Evolutionary conservation across 92 coral and sea anemone genomes (phyloP).

Genomic region (Heliopora coerulea): DNA sequence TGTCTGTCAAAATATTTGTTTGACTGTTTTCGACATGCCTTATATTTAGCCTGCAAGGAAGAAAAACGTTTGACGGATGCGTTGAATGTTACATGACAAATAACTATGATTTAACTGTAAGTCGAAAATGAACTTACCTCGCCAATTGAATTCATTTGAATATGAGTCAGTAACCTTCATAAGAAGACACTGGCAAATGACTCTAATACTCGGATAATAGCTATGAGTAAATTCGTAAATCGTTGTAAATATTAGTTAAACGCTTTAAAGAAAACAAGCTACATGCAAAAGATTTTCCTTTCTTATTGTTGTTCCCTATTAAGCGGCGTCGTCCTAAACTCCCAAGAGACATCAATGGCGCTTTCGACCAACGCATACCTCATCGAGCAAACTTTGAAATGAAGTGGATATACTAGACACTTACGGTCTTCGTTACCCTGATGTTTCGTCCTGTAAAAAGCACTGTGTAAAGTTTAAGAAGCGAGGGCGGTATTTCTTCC

Average conservation of each 20-base stretch:
- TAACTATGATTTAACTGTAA: no score
- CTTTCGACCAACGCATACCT: constrained; percentile 25
- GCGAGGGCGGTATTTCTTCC: not conserved
- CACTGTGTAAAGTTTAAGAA: no score
- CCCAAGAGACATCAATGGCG: constrained; percentile 17
- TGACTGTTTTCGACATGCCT: no score
- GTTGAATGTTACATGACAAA: no score
- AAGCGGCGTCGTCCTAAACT: constrained; percentile 27
- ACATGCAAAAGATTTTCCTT: not conserved
- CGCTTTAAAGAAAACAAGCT: constrained; percentile 12
- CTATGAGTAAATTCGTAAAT: constrained; percentile 28
- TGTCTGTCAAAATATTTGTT: no score
- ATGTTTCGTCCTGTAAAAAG: no score
- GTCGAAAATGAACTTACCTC: not conserved
- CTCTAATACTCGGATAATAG: no score
- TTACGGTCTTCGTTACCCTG: no score
- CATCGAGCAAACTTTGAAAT: no score
- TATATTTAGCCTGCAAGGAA: no score
- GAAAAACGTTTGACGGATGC: no score
- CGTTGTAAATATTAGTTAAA: constrained; percentile 2
- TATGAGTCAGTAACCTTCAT: not conserved
- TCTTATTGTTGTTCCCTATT: constrained; percentile 19
- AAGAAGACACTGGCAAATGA: not conserved
- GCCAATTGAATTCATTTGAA: not conserved
- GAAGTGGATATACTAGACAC: no score